Evolutionary conservation across 2,888 invertebrate species (phyloP).

Genomic region (Limnephilus auricula): DNA sequence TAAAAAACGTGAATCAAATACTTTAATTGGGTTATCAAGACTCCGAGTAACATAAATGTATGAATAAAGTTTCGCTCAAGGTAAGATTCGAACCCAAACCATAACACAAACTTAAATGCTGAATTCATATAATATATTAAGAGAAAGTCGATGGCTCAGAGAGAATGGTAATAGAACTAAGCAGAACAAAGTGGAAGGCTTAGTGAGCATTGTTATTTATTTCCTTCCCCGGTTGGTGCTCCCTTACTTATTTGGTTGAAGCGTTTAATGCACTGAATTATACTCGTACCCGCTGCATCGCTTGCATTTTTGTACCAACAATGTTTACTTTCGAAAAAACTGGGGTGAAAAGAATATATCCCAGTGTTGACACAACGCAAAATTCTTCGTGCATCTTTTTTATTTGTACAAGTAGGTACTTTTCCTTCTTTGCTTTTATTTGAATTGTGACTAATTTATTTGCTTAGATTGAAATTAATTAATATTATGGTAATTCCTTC

Average conservation of each 20-base stretch:
- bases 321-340: conserved; percentile 30
- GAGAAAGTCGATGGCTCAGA: background rate
- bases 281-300: conserved; percentile 43
- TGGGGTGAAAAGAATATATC: background rate
- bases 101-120: background rate
- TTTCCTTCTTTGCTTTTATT: background rate
- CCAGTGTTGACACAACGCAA: background rate
- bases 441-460: background rate
- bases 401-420: background rate
- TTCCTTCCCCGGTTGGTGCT: background rate
- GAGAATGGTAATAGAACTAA: background rate
- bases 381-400: background rate
- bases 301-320: conserved; percentile 55
- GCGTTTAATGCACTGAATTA: conserved; percentile 56
- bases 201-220: conserved; percentile 2
- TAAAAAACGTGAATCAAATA: no score
- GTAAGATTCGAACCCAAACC: background rate
- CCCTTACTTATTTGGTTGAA: conserved; percentile 54
- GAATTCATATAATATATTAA: background rate
- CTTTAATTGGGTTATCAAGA: no score
- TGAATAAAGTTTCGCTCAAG: no score
- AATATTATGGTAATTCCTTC: background rate
- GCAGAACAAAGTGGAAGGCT: background rate
- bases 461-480: background rate
- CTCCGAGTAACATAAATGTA: no score